phyloP scores from a whole-genome alignment of 2,888 invertebrate genomes.

The Latheticus oryzae region DNA sequence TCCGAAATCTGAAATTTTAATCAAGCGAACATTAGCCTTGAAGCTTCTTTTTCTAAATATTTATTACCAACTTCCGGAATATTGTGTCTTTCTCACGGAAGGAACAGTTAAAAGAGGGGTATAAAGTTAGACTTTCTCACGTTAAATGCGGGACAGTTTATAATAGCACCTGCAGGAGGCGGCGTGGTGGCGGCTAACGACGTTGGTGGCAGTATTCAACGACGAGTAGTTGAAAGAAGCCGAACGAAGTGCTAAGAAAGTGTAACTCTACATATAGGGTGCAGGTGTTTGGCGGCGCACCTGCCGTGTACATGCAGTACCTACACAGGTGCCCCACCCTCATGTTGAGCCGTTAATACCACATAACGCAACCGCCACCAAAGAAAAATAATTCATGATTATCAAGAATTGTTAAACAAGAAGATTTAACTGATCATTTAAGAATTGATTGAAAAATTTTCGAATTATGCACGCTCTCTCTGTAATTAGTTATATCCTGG shows the following conservation, averaged over 20 bases:
- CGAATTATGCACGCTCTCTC: too few relatives aligned
- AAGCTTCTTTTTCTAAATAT: constrained; percentile 8
- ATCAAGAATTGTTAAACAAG: too few relatives aligned
- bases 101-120: constrained; percentile 15
- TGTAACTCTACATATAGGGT: constrained; percentile 56
- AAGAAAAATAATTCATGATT: too few relatives aligned
- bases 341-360: constrained; percentile 41
- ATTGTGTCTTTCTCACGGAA: constrained; percentile 21
- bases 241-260: constrained; percentile 55
- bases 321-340: constrained; percentile 47
- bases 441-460: too few relatives aligned
- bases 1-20: constrained; percentile 28
- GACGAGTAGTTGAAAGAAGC: constrained; percentile 43
- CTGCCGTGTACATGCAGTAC: constrained; percentile 47
- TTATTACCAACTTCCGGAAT: constrained; percentile 21
- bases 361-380: constrained; percentile 37
- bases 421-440: too few relatives aligned
- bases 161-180: constrained; percentile 14
- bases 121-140: constrained; percentile 25
- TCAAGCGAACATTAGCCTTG: constrained; percentile 13
- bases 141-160: constrained; percentile 34
- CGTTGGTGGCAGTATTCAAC: too few relatives aligned
- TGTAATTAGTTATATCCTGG: too few relatives aligned
- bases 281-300: constrained; percentile 52
- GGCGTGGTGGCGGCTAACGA: too few relatives aligned